Evolutionary conservation across 1,140 invertebrate genomes (phyloP).

Genomic region (Philopotamus ludificatus): DNA sequence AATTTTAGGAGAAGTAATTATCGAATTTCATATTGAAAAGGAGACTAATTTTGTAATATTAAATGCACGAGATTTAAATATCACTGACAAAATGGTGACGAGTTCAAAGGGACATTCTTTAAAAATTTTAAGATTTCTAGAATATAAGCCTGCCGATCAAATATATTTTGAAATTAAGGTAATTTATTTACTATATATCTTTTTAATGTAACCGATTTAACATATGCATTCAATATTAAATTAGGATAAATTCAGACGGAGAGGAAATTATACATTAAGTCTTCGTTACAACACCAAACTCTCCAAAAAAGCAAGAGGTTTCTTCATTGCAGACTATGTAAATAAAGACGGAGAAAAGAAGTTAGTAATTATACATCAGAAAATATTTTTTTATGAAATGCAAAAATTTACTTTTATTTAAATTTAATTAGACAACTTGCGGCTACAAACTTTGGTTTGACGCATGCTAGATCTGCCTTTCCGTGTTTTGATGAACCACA

Average conservation of each 20-base stretch:
- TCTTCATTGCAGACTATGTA: slow-evolving; percentile 88
- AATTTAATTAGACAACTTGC: slow-evolving; percentile 75
- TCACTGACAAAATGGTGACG: slow-evolving; percentile 77
- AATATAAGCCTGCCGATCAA: slow-evolving; percentile 81
- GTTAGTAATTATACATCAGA: slow-evolving; percentile 55
- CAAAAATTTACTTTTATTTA: slow-evolving; percentile 36
- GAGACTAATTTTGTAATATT: slow-evolving; percentile 88
- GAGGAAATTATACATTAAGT: slow-evolving; percentile 80
- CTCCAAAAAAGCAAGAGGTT: slow-evolving; percentile 80
- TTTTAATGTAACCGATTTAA: slow-evolving; percentile 1
- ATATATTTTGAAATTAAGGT: slow-evolving; percentile 81
- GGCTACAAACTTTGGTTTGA: slow-evolving; percentile 94
- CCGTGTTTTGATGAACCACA: slow-evolving; percentile 97
- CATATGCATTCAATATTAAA: not conserved
- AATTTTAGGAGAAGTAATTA: slow-evolving; percentile 75
- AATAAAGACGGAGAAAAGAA: slow-evolving; percentile 72
- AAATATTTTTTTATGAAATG: slow-evolving; percentile 9
- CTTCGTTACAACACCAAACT: slow-evolving; percentile 81
- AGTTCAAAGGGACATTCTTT: slow-evolving; percentile 69
- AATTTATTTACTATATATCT: slow-evolving; percentile 28
- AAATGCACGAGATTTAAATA: slow-evolving; percentile 86
- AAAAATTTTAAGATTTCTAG: slow-evolving; percentile 71
- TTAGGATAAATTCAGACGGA: slow-evolving; percentile 69
- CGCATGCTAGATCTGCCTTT: slow-evolving; percentile 90
- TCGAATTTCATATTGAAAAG: slow-evolving; percentile 78